phyloP scores from a whole-genome alignment of 2,888 invertebrate genomes.

The Andrena flavipes region DNA sequence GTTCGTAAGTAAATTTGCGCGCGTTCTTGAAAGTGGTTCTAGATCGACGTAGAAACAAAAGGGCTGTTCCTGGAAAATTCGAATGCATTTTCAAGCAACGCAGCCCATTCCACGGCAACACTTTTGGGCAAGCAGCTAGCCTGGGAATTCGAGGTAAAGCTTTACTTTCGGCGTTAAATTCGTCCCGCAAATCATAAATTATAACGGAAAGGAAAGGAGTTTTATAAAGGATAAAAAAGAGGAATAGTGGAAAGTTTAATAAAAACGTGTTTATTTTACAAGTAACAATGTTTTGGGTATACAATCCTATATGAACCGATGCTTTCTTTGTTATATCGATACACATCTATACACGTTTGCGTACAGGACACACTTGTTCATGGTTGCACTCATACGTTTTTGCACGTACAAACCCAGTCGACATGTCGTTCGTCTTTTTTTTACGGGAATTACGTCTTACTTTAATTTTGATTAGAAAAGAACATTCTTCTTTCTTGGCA shows the following conservation, averaged over 20 bases:
- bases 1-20: background rate
- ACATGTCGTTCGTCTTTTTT: constrained; percentile 32
- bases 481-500: constrained; percentile 22
- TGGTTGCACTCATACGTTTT: constrained; percentile 50
- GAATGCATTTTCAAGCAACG: constrained; percentile 70
- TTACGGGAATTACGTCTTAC: constrained; percentile 12
- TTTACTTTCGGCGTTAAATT: constrained; percentile 33
- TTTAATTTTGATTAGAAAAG: constrained; percentile 58
- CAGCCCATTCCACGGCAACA: constrained; percentile 47
- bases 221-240: background rate
- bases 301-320: constrained; percentile 74
- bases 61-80: constrained; percentile 53
- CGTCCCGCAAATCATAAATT: constrained; percentile 17
- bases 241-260: constrained; percentile 57
- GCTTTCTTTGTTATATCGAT: constrained; percentile 55
- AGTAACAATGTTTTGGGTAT: constrained; percentile 76
- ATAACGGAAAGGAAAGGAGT: background rate
- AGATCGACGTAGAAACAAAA: constrained; percentile 60
- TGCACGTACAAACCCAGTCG: constrained; percentile 55
- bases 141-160: constrained; percentile 65
- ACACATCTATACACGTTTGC: constrained; percentile 64
- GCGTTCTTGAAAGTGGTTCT: constrained; percentile 53
- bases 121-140: constrained; percentile 60
- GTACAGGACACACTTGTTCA: constrained; percentile 54
- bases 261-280: constrained; percentile 79